phyloP scores from a whole-genome alignment of 2,113 vertebrate species.

The Hyperoodon ampullatus region DNA sequence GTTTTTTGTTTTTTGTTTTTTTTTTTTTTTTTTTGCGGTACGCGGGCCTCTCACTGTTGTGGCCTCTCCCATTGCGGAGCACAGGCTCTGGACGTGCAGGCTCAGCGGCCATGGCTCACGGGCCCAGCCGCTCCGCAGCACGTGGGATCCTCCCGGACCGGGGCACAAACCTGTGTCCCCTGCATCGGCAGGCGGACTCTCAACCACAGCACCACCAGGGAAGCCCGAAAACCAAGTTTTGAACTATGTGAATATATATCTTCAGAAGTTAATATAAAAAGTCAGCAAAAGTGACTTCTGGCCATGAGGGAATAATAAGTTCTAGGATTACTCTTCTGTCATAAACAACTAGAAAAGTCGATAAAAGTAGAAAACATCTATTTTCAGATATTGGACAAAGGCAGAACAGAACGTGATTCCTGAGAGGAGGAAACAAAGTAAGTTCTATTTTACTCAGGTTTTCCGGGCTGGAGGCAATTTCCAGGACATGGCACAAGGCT shows the following conservation, averaged over 20 bases:
- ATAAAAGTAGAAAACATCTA: neutral
- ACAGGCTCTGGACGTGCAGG: too few species aligned
- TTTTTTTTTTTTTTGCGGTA: too few species aligned
- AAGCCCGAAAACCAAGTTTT: constrained; percentile 4
- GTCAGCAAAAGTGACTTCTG: neutral
- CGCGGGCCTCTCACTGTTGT: too few species aligned
- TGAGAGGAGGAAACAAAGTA: neutral
- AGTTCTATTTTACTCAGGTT: neutral
- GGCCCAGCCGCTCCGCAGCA: too few species aligned
- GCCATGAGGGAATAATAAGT: neutral
- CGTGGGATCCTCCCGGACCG: too few species aligned
- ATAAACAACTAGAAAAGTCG: neutral
- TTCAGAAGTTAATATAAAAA: neutral
- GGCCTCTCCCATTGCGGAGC: too few species aligned
- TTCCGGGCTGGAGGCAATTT: neutral
- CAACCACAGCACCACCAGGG: too few species aligned
- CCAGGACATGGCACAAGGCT: neutral
- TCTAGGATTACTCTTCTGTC: neutral
- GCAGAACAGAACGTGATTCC: neutral
- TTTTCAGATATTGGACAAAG: neutral
- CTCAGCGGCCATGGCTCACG: too few species aligned
- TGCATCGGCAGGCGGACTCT: too few species aligned
- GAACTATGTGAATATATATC: neutral
- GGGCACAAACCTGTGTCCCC: too few species aligned
- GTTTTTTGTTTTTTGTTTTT: too few species aligned